Base-by-base conservation (phyloP, 37 sponge, comb jelly and placozoan species). In the Ephydatia muelleri region DNA sequence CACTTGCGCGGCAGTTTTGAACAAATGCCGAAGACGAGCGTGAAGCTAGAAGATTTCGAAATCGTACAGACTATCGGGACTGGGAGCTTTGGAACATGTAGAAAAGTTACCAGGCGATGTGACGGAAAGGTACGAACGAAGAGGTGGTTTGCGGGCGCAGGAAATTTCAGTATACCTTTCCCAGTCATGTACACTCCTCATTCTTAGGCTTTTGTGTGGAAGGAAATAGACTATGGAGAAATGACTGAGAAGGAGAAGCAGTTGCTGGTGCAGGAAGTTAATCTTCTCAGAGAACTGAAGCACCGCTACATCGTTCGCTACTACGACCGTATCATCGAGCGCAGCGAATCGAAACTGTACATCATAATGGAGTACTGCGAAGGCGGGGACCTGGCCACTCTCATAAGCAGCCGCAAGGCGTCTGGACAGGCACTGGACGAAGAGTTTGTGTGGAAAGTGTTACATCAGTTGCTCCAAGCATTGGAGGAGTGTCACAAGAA, bases 301-400 rank as follows among this genome's bases (percentile, higher is more conserved):
- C 96, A 95, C 69, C 86, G 83, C 0, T 81, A 92, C 86, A 95
- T 95, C 43, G 96, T 95, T 2, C 88, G 88, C 49, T 95, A 95
- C 69, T 84, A 95, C 70, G 93, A 95, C 73, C 80, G 96, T 3
- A 86, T 95, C 65, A 90, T 92, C 30, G 93, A 88, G 79, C 68
- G 75, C 14, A 35, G 26, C 31, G 82, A 80, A 19, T 69, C 82
- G 66, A 92, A 76, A 5, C 86, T 95, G n/a, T 95, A 90, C 77
- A 86, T 95, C 34, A 80, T 95, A 23, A 95, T 92, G 93, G 96
- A 95, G 84, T 90, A 85, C 70, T 95, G 96, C 68, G 79, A 86
- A 64, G 96, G 96, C 78, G 96, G 96, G 22, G 93, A 92, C 72
- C 83, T 95, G 77, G 85, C 86, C 22, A 36, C 86, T 13, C 47